Evolutionary conservation across 2,113 vertebrate genomes (phyloP).

Genomic region (Eolophus roseicapilla): DNA sequence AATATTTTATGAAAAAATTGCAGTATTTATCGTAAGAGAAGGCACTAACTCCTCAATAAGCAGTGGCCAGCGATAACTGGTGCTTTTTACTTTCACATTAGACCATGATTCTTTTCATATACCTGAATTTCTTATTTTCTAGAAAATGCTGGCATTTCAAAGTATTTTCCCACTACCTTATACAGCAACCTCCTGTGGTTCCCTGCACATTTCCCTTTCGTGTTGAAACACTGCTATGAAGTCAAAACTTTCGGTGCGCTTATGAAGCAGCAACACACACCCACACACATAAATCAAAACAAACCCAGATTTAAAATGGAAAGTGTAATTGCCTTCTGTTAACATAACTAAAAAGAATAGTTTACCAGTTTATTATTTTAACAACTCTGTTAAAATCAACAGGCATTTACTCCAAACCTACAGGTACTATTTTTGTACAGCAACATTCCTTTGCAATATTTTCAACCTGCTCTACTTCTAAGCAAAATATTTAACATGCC

Average conservation of each 20-base stretch:
- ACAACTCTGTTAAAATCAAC: not conserved
- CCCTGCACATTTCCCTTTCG: not conserved
- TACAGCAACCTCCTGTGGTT: not conserved
- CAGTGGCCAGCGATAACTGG: rapidly evolving
- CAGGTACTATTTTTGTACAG: not conserved
- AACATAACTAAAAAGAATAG: not conserved
- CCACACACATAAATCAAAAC: not conserved
- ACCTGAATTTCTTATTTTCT: rapidly evolving
- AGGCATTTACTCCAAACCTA: not conserved
- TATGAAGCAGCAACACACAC: not conserved
- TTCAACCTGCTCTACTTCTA: not conserved
- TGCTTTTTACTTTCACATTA: not conserved
- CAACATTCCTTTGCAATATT: not conserved
- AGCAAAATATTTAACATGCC: not conserved
- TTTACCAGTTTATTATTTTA: not conserved
- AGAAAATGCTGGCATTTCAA: not conserved
- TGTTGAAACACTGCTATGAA: not conserved
- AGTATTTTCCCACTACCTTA: not conserved
- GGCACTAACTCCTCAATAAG: not conserved
- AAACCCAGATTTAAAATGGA: not conserved
- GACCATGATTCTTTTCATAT: rapidly evolving
- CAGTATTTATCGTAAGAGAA: not conserved
- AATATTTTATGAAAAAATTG: too few relatives aligned
- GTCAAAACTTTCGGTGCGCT: not conserved
- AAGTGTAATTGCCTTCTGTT: not conserved